Percentiles rank a stretch among this genome's conserved stretches.
Evolutionary conservation across 2,113 vertebrate genomes (phyloP).

Genomic region (Cryptomyrus ogoouensis): DNA sequence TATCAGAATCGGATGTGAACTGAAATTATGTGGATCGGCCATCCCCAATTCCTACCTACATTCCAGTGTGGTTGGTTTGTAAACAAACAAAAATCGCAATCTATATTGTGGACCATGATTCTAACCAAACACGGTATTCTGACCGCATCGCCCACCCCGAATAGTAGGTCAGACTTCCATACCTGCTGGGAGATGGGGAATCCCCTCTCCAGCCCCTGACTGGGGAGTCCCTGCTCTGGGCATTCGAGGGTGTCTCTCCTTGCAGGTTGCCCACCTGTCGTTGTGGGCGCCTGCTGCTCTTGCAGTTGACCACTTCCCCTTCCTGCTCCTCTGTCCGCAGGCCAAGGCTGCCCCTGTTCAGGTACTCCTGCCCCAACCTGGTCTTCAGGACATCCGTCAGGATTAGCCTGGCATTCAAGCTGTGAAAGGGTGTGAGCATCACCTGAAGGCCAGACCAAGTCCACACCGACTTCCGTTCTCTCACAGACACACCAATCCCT

Average conservation of each 20-base stretch:
- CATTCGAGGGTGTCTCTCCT: not conserved
- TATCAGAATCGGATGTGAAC: no score
- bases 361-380: conserved; percentile 26
- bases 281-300: not conserved
- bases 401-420: not conserved
- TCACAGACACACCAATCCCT: not conserved
- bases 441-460: not conserved
- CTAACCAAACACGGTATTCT: not conserved
- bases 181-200: not conserved
- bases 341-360: not conserved
- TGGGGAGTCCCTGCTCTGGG: not conserved
- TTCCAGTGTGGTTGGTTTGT: not conserved
- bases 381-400: conserved; percentile 34
- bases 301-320: not conserved
- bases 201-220: not conserved
- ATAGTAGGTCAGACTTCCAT: not conserved
- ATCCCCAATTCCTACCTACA: not conserved
- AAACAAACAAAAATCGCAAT: not conserved
- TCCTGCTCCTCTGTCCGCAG: not conserved
- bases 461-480: not conserved
- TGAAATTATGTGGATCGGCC: no score
- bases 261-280: not conserved
- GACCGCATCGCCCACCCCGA: not conserved
- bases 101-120: not conserved
- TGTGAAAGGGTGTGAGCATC: not conserved